phyloP scores from a whole-genome alignment of 2,113 vertebrate genomes.

The Platysteira castanea region DNA sequence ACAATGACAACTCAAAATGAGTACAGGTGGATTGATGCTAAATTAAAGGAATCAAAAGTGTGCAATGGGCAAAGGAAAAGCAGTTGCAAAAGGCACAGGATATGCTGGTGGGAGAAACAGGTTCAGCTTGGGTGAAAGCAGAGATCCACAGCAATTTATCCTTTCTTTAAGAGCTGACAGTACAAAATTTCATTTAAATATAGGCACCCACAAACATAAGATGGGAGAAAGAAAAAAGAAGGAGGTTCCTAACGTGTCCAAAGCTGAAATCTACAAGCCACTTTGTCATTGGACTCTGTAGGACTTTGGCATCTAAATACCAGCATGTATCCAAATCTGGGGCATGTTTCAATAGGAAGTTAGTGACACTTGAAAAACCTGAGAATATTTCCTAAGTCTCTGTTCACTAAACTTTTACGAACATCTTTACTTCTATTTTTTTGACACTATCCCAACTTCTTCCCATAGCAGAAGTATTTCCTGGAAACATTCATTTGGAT shows the following conservation, averaged over 20 bases:
- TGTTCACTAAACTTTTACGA: not conserved
- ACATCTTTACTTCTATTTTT: not conserved
- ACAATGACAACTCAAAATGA: not conserved
- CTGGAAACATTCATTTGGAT: accelerated
- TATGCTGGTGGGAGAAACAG: not conserved
- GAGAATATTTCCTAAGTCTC: not conserved
- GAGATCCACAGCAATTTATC: not conserved
- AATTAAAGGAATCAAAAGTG: not conserved
- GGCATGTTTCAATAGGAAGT: not conserved
- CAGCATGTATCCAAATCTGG: not conserved
- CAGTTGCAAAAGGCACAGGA: not conserved
- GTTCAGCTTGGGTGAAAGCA: not conserved
- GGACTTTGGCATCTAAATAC: not conserved
- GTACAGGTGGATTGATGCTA: not conserved
- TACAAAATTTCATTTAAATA: not conserved
- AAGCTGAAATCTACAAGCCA: not conserved
- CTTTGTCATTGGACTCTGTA: not conserved
- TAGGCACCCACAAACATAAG: not conserved
- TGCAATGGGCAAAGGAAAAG: too few relatives aligned
- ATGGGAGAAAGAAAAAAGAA: not conserved
- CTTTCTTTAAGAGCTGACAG: not conserved
- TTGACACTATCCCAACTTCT: not conserved
- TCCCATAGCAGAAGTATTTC: not conserved
- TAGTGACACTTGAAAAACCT: not conserved
- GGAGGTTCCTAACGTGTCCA: not conserved